Conservation (phyloP, 2,113 vertebrate species). For the Telmatochromis sp. region DNA sequence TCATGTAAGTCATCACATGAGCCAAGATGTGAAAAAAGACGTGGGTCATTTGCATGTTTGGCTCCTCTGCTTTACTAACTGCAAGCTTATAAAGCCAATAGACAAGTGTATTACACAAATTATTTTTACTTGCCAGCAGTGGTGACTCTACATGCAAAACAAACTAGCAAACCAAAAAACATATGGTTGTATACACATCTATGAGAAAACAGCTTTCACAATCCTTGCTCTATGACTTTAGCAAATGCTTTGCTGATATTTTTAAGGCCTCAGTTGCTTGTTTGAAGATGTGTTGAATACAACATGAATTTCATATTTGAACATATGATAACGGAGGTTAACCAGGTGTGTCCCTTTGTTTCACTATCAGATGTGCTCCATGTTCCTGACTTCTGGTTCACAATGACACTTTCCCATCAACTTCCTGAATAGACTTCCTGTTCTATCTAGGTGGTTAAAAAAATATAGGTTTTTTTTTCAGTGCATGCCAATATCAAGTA, state of each 20-base stretch:
- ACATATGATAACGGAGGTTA: accelerated
- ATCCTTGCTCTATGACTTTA: not conserved
- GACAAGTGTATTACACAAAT: not conserved
- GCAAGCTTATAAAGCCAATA: not conserved
- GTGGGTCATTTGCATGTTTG: not conserved
- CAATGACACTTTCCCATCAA: not conserved
- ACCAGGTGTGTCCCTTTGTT: not conserved
- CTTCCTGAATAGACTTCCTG: not conserved
- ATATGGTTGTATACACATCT: not conserved
- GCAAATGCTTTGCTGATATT: not conserved
- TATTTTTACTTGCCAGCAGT: not conserved
- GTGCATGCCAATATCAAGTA: not conserved
- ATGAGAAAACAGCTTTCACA: not conserved
- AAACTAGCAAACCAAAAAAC: not conserved
- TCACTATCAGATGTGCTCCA: not conserved
- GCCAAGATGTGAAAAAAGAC: not conserved
- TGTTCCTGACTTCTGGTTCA: not conserved
- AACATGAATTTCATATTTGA: not conserved
- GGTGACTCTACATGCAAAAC: not conserved
- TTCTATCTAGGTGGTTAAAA: not conserved
- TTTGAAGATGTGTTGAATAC: not conserved
- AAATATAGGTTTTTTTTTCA: accelerated
- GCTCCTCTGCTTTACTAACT: not conserved
- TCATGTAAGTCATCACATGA: not conserved
- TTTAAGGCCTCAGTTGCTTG: not conserved